These are phyloP conservation scores for Leuctra nigra DNA, from an alignment of 2,888 invertebrate species.

Conservation along the genomic window DNA sequence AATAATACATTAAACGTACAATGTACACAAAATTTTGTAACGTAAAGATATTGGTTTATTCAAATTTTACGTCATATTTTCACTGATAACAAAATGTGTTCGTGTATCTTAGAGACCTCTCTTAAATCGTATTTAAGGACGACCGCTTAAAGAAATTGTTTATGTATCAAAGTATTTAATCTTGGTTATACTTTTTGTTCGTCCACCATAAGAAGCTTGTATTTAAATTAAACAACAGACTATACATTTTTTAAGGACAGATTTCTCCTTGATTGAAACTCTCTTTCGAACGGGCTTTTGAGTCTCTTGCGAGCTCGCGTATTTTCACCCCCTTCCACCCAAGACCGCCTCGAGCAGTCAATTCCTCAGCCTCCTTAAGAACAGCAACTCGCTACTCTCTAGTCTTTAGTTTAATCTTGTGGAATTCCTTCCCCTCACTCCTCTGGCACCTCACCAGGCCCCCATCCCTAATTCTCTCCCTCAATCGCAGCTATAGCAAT, in stretches of 20 bases:
- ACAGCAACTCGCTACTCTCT: constrained; percentile 12
- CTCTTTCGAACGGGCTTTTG: constrained; percentile 10
- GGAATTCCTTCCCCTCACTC: constrained; percentile 21
- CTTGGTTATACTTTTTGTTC: not conserved
- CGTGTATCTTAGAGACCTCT: too few species aligned
- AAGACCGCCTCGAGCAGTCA: constrained; percentile 6
- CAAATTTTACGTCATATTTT: too few species aligned
- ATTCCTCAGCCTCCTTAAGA: constrained; percentile 15
- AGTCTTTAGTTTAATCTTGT: constrained; percentile 27
- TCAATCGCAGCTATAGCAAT: constrained; percentile 20
- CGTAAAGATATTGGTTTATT: too few species aligned
- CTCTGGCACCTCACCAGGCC: constrained; percentile 7
- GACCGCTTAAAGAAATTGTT: too few species aligned
- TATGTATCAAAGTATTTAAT: constrained; percentile 5
- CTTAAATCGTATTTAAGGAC: too few species aligned
- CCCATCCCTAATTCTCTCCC: constrained; percentile 16
- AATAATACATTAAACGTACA: too few species aligned
- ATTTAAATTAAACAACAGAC: constrained; percentile 11
- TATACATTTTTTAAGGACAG: constrained; percentile 17
- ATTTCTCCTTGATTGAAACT: constrained; percentile 21
- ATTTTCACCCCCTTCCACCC: not conserved
- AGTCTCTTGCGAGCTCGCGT: not conserved
- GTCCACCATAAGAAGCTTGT: not conserved
- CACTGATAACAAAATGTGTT: too few species aligned
- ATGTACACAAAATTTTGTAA: too few species aligned